Base-by-base conservation (phyloP, 2,888 invertebrate genomes). In the Tigriopus californicus region DNA sequence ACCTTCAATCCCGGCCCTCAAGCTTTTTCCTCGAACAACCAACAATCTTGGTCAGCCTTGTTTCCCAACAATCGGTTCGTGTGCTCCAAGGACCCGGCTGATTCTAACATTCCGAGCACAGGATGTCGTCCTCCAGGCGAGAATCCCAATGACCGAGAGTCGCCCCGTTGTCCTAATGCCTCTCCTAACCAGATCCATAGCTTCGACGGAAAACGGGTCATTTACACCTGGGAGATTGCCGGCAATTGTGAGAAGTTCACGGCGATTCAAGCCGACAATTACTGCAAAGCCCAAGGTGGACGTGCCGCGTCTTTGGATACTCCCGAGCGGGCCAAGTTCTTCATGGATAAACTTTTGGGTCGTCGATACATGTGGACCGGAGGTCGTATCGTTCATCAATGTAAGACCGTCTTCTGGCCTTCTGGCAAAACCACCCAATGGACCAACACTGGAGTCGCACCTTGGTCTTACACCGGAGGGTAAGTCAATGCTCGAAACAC, bases 381-480 rank as follows among this genome's bases (percentile, higher is more conserved):
- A 46, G 56, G 56, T 18, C 56, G 56, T 12, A 56, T 56, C 46
- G 56, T 44, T 20, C 56, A 56, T 33, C 22, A 41, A 22, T 42
- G 22, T 46, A 46, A 46, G 20, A 46, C 46, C 12, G 56, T 56
- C 42, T 44, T 46, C 46, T 56, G 56, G 56, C 56, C 56, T 42
- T 56, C 56, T 20, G 46, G 46, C 2, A 44, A 42, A 18, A 15
- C 46, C 11, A 46, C 42, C 20, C 46, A 46, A 18, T 56, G 46
- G 20, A 22, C 20, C 15, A 44, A 46, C 22, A 33, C 33, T 33
- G 56, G 56, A 11, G n/a, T 44, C 22, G 46, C 46, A 15, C 46
- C 46, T n/a, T 56, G 56, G 56, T 56, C 56, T 5, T 22, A 44
- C 11, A 56, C 56, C 44, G 56, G 56, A 56, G 56, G 56, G 56